Base-by-base conservation (phyloP, 1,140 invertebrate genomes). In the Ceratosolen fusciceps region DNA sequence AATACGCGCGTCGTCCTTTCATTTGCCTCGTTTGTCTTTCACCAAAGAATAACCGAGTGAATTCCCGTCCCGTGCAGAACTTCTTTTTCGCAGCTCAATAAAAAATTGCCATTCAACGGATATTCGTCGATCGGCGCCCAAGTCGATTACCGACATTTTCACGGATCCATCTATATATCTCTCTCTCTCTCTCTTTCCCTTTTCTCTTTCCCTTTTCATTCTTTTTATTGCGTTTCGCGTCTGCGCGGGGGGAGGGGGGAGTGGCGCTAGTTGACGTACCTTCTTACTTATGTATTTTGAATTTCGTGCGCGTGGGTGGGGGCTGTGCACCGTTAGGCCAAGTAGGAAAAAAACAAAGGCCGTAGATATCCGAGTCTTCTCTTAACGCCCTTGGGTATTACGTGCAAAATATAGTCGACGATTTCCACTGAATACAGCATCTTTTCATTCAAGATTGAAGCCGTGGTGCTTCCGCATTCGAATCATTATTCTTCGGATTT, bases 361-460 rank as follows among this genome's bases (percentile, higher is more conserved):
- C n/a, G n/a, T n/a, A n/a, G n/a, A n/a, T 52, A 49, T 67, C 19
- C 54, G 5, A 37, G 16, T 52, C n/a, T n/a, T 43, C 68, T 65
- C n/a, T 71, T 80, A 70, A 65, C 19, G 67, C 37, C 47, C 37
- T 43, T 29, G 65, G 39, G 67, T 70, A 70, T 70, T 70, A 24
- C 9, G 10, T 47, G 19, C n/a, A 49, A 70, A 70, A 70, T 70
- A 37, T 24, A 47, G 34, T 49, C 47, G 16, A 31, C 29, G 26
- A 67, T 67, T 52, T 34, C 19, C 8, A 39, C 47, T 26, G 60
- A 49, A 76, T 76, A 9, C 10, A 67, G 43, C 26, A 54, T 76
- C 60, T 76, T 70, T 70, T 70, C 39, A 70, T 65, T 65, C n/a
- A 31, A 76, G 62, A 54, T 26, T 67, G 43, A 76, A 62, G 47